Conservation (phyloP, 2,888 invertebrate species). For the Synanthedon andrenaeformis region DNA sequence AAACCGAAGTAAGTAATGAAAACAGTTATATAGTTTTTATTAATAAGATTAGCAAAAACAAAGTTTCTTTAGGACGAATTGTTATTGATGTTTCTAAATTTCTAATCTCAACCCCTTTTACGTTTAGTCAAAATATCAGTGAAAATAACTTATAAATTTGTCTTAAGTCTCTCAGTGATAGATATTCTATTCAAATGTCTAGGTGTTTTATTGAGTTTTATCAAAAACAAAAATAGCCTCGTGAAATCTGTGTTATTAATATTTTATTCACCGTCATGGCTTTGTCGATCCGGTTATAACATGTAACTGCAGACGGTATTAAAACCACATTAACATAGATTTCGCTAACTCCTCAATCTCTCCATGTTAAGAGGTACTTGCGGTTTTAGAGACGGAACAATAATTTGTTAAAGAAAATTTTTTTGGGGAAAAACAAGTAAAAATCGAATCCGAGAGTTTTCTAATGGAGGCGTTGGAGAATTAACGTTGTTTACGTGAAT, state of each 20-base stretch:
- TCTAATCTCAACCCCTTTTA: no score
- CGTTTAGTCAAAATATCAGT: neutral
- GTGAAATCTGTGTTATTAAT: conserved; percentile 11
- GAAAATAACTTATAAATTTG: neutral
- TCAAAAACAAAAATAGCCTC: neutral
- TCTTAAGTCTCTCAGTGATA: neutral
- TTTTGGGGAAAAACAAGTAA: no score
- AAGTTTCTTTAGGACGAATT: no score
- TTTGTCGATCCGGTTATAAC: conserved; percentile 5
- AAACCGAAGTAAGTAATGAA: no score
- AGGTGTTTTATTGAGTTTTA: neutral
- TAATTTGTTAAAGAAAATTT: no score
- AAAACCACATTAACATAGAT: conserved; percentile 3
- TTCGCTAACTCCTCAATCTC: conserved; percentile 5
- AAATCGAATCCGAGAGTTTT: no score
- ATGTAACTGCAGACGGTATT: conserved; percentile 1
- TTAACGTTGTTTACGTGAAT: neutral
- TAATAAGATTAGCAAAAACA: no score
- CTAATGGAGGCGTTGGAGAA: neutral
- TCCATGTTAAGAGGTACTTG: neutral
- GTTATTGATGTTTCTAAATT: no score
- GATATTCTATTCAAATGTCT: neutral
- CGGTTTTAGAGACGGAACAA: no score
- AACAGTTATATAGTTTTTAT: no score
- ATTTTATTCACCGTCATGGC: conserved; percentile 6